phyloP scores from a whole-genome alignment of 1,140 invertebrate genomes.

The Gonioctena quinquepunctata region DNA sequence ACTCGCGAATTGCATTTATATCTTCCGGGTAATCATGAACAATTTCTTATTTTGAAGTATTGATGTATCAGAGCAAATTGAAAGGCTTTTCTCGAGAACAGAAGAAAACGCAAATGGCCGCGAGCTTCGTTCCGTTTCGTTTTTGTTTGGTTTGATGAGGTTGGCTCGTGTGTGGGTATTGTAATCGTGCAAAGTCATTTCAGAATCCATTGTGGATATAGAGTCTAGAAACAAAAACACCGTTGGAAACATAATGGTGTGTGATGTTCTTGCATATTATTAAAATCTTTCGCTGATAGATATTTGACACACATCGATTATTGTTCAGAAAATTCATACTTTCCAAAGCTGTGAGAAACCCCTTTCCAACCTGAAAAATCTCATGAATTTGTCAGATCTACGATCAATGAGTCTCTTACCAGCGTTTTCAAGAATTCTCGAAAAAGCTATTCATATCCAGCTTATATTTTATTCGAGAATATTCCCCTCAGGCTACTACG shows the following conservation, averaged over 20 bases:
- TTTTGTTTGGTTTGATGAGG: background rate
- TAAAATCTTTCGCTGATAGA: background rate
- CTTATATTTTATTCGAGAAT: too few relatives aligned
- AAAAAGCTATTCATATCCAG: too few relatives aligned
- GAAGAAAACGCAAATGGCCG: background rate
- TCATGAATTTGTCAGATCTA: too few relatives aligned
- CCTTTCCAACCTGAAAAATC: too few relatives aligned
- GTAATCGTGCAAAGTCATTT: background rate
- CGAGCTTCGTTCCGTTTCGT: background rate
- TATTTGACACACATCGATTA: too few relatives aligned
- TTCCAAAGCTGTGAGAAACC: too few relatives aligned
- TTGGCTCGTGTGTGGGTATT: background rate
- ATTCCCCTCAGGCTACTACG: too few relatives aligned
- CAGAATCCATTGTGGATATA: background rate
- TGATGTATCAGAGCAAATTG: constrained; percentile 30
- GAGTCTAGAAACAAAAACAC: background rate
- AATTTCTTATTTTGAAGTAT: constrained; percentile 30
- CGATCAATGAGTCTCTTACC: too few relatives aligned
- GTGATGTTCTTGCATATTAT: background rate
- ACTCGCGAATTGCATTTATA: constrained; percentile 25
- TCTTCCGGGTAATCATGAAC: constrained; percentile 35
- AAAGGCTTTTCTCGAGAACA: background rate
- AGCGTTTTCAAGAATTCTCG: too few relatives aligned
- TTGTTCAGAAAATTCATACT: too few relatives aligned
- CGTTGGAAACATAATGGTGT: background rate